Conservation (phyloP, 2,113 vertebrate genomes). For the Motacilla alba region DNA sequence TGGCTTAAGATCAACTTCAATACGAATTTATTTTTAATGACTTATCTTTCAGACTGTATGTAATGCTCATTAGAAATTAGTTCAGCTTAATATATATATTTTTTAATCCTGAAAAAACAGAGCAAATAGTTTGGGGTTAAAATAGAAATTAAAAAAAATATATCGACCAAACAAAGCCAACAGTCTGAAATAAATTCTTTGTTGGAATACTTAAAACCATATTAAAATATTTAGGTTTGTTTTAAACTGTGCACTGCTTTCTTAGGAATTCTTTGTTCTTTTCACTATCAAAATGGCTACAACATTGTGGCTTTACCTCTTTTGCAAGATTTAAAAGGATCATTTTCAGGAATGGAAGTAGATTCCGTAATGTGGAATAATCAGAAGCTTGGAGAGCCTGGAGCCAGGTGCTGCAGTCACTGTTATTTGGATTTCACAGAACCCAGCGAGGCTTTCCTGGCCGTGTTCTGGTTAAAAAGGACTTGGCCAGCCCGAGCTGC, state of each 20-base stretch:
- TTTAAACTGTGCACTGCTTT: neutral
- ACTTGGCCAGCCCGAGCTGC: neutral
- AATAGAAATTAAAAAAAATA: neutral
- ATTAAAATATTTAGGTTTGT: neutral
- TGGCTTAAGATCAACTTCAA: neutral
- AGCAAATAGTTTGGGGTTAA: neutral
- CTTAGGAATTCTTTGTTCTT: neutral
- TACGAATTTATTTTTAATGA: neutral
- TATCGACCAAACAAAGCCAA: neutral
- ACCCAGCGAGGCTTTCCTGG: neutral
- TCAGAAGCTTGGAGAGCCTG: neutral
- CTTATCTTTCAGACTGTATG: neutral
- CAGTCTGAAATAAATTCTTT: neutral
- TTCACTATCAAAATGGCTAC: neutral
- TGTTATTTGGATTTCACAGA: neutral
- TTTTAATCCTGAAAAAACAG: neutral
- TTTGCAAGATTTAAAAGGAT: neutral
- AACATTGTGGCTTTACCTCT: neutral
- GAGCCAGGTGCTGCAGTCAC: neutral
- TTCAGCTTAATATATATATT: neutral
- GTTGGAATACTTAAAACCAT: neutral
- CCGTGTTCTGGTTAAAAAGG: accelerated
- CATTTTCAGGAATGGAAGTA: neutral
- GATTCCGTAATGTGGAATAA: neutral
- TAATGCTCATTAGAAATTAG: neutral